A percentile compares a stretch with the other conserved stretches of the same genome.
These are phyloP conservation scores for Ruditapes philippinarum DNA, from an alignment of 1,140 invertebrate genomes.

Conservation along the genomic window DNA sequence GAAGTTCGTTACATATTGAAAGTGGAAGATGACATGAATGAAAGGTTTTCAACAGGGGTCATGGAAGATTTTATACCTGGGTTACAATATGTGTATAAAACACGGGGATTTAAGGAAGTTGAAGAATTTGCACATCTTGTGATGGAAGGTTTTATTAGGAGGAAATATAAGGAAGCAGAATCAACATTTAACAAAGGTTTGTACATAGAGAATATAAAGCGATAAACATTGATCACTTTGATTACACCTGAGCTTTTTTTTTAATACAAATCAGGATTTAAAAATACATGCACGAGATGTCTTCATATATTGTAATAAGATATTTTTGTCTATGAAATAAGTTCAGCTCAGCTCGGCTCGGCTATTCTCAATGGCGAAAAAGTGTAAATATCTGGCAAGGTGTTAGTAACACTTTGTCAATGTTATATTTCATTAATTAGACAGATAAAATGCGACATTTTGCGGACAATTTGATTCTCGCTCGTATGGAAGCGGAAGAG, in stretches of 20 bases:
- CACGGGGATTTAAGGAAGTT: background rate
- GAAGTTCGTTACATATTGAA: background rate
- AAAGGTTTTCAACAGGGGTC: background rate
- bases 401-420: too few relatives aligned
- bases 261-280: too few relatives aligned
- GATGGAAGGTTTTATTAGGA: background rate
- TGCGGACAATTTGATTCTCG: constrained; percentile 21
- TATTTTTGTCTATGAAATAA: too few relatives aligned
- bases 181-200: constrained; percentile 2
- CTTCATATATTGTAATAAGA: too few relatives aligned
- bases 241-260: too few relatives aligned
- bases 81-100: constrained; percentile 5
- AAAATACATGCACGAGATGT: too few relatives aligned
- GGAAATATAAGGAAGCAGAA: background rate
- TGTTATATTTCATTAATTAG: too few relatives aligned
- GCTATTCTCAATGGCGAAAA: too few relatives aligned
- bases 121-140: background rate
- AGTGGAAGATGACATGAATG: background rate
- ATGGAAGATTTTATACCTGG: background rate
- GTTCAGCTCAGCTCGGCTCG: too few relatives aligned
- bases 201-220: too few relatives aligned
- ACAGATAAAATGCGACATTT: constrained; percentile 39
- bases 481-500: constrained; percentile 12
- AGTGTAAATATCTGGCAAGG: too few relatives aligned
- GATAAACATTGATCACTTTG: too few relatives aligned